Conservation (phyloP, 2,888 invertebrate genomes). For the Megamerina dolium region DNA sequence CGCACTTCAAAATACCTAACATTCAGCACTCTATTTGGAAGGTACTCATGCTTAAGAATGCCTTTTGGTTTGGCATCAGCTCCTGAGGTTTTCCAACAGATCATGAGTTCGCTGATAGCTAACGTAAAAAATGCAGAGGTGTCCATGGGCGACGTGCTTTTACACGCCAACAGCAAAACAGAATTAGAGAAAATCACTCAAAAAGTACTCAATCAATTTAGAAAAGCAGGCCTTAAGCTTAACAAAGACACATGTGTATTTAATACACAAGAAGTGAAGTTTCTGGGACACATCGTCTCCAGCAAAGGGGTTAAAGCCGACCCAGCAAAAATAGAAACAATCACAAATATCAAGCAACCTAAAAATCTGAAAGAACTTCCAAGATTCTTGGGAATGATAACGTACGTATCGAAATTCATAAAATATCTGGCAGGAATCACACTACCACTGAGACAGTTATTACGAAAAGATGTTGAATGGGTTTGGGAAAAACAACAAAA, state of each 20-base stretch:
- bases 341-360: neutral
- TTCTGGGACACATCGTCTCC: neutral
- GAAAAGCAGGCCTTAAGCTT: slow-evolving; percentile 22
- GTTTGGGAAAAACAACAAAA: slow-evolving; percentile 6
- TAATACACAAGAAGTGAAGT: slow-evolving; percentile 8
- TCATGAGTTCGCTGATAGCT: slow-evolving; percentile 17
- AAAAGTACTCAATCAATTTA: slow-evolving; percentile 15
- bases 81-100: slow-evolving; percentile 28
- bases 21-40: slow-evolving; percentile 18
- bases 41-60: slow-evolving; percentile 16
- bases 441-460: slow-evolving; percentile 5
- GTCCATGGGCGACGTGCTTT: slow-evolving; percentile 27
- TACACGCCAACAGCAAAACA: slow-evolving; percentile 20
- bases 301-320: neutral
- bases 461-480: slow-evolving; percentile 6
- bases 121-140: slow-evolving; percentile 17
- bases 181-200: slow-evolving; percentile 15
- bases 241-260: slow-evolving; percentile 24
- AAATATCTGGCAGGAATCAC: slow-evolving; percentile 18
- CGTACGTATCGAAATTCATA: slow-evolving; percentile 12
- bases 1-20: slow-evolving; percentile 18
- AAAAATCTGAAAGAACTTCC: neutral
- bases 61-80: slow-evolving; percentile 18
- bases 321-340: neutral
- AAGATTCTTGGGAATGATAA: slow-evolving; percentile 1